These are phyloP conservation scores for Aphodius granarius DNA, from an alignment of 2,888 invertebrate genomes.

Conservation along the genomic window DNA sequence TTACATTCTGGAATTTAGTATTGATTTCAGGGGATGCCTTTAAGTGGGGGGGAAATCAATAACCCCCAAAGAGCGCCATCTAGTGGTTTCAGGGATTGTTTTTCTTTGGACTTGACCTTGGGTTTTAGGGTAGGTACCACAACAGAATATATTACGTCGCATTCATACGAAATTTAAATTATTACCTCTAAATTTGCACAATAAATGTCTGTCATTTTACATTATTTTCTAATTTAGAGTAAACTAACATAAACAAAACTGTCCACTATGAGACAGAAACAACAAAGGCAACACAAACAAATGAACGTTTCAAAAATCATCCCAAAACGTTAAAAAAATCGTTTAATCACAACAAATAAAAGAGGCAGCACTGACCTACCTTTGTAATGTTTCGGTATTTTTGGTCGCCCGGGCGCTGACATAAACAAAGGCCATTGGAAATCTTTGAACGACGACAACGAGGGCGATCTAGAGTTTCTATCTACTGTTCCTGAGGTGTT, in stretches of 20 bases:
- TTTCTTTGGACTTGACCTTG: not conserved
- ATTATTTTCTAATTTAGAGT: too few species aligned
- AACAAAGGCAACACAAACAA: too few species aligned
- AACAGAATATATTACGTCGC: not conserved
- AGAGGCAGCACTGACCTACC: constrained; percentile 31
- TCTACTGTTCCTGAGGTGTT: constrained; percentile 36
- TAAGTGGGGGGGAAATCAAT: constrained; percentile 22
- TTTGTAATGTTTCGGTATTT: constrained; percentile 31
- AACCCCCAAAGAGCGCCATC: constrained; percentile 10
- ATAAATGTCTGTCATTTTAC: too few species aligned
- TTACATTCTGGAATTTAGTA: constrained; percentile 20
- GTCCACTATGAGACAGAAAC: too few species aligned
- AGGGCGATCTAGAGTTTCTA: constrained; percentile 59
- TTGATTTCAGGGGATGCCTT: constrained; percentile 14
- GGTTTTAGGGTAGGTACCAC: not conserved
- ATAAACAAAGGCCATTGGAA: constrained; percentile 50
- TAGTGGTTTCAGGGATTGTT: not conserved
- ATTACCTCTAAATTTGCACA: too few species aligned
- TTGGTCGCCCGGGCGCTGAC: constrained; percentile 39
- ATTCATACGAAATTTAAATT: too few species aligned
- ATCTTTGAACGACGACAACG: constrained; percentile 59
- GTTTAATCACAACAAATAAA: not conserved
- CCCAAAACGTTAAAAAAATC: not conserved
- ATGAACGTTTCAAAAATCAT: too few species aligned
- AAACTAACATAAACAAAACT: too few species aligned